A percentile compares a stretch with the other conserved stretches of the same genome.
phyloP scores from a whole-genome alignment of 2,113 vertebrate species.

The Eubucco bourcierii region DNA sequence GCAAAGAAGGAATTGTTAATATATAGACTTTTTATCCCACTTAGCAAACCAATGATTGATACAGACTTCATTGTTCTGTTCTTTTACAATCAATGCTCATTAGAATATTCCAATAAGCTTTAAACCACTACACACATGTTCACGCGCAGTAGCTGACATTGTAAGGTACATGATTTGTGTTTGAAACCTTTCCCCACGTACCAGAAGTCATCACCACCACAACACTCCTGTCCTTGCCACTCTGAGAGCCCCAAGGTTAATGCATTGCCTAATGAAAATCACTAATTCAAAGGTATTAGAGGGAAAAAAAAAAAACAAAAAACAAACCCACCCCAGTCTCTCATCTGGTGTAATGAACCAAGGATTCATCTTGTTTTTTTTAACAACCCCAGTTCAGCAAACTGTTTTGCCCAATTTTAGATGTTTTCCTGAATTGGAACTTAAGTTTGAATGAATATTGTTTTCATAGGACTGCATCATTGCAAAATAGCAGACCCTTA shows the following conservation, averaged over 20 bases:
- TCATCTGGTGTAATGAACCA: not conserved
- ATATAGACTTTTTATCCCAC: too few relatives aligned
- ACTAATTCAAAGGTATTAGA: not conserved
- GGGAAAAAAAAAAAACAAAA: too few relatives aligned
- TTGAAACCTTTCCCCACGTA: conserved; percentile 41
- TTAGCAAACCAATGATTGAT: too few relatives aligned
- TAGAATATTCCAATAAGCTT: too few relatives aligned
- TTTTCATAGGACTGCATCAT: not conserved
- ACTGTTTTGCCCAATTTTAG: not conserved
- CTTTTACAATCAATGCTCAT: too few relatives aligned
- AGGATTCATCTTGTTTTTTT: not conserved
- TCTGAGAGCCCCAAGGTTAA: conserved; percentile 63
- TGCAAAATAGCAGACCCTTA: not conserved
- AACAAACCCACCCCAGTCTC: too few relatives aligned
- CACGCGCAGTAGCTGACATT: conserved; percentile 65
- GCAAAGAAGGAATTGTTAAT: too few relatives aligned
- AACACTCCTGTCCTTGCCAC: conserved; percentile 39
- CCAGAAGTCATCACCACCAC: conserved; percentile 53
- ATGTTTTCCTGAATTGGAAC: conserved; percentile 29
- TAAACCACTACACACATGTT: conserved; percentile 6
- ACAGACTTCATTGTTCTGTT: too few relatives aligned
- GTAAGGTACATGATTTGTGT: conserved; percentile 70
- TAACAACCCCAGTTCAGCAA: conserved; percentile 1
- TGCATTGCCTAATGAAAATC: conserved; percentile 60
- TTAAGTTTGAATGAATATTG: not conserved